A percentile compares a stretch with the other conserved stretches of the same genome.
phyloP scores from a whole-genome alignment of 2,888 invertebrate species.

The Thymelicus sylvestris region DNA sequence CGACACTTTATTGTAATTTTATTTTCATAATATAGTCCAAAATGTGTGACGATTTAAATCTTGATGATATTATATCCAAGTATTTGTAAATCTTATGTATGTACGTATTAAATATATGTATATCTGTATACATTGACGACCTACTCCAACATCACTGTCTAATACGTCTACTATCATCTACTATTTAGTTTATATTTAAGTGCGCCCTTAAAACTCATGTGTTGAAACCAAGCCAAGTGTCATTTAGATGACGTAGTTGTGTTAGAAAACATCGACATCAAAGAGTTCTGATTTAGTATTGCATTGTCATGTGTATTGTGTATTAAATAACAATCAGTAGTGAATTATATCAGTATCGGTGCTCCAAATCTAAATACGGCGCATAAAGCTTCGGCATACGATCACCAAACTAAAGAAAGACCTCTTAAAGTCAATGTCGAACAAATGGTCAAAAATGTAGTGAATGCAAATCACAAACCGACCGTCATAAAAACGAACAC shows the following conservation, averaged over 20 bases:
- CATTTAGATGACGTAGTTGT: constrained; percentile 54
- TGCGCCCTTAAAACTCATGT: constrained; percentile 52
- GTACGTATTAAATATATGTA: no score
- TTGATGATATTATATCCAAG: no score
- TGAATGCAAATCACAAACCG: constrained; percentile 45
- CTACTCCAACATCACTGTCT: no score
- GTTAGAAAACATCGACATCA: constrained; percentile 59
- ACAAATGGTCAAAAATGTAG: constrained; percentile 62
- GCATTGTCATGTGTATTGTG: constrained; percentile 52
- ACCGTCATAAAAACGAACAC: constrained; percentile 48
- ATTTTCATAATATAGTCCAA: no score
- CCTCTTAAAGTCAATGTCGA: constrained; percentile 52
- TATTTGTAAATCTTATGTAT: no score
- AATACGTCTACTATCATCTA: no score
- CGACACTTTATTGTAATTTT: no score
- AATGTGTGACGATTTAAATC: no score
- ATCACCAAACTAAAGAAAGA: constrained; percentile 49
- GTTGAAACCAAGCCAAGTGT: constrained; percentile 73
- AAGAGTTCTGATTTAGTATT: constrained; percentile 56
- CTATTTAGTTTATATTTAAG: constrained; percentile 49
- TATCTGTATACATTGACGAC: no score
- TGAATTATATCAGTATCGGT: constrained; percentile 25
- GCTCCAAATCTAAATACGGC: constrained; percentile 60
- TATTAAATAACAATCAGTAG: constrained; percentile 35
- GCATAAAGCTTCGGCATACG: constrained; percentile 50